A percentile compares a stretch with the other conserved stretches of the same genome.
These are phyloP conservation scores for Musca domestica DNA, from an alignment of 1,140 invertebrate species.

Conservation along the genomic window DNA sequence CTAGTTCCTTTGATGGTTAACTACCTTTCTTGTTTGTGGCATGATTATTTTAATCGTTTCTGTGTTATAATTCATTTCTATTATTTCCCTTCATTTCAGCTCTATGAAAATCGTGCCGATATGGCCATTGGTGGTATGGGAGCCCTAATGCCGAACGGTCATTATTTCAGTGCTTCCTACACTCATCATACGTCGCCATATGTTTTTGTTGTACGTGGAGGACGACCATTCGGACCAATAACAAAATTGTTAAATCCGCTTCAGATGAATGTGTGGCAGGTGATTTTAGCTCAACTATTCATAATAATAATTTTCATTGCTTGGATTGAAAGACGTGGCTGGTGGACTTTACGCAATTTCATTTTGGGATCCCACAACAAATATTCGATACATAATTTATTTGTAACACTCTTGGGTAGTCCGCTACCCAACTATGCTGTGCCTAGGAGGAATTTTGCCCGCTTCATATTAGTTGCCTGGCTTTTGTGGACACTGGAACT, in stretches of 20 bases:
- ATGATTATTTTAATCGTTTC: too few species aligned
- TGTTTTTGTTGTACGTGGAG: constrained; percentile 24
- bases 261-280: background rate
- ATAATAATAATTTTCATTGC: background rate
- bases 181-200: constrained; percentile 7
- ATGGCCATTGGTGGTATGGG: constrained; percentile 24
- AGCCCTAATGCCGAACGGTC: background rate
- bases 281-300: background rate
- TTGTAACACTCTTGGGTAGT: constrained; percentile 19
- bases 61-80: too few species aligned
- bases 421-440: constrained; percentile 7
- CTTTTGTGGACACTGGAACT: constrained; percentile 20
- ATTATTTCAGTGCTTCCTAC: background rate
- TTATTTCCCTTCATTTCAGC: too few species aligned
- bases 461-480: constrained; percentile 24
- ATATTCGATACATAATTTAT: constrained; percentile 4
- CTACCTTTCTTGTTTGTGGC: too few species aligned
- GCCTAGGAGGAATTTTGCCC: constrained; percentile 23
- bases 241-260: constrained; percentile 8
- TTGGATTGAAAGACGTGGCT: background rate
- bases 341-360: background rate
- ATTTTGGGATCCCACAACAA: constrained; percentile 18
- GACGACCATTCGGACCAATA: constrained; percentile 11
- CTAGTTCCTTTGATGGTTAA: too few species aligned
- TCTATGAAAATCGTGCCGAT: too few species aligned